Conservation (phyloP, 2,797 vertebrate genomes). For the Brachyrhaphis roseni region DNA sequence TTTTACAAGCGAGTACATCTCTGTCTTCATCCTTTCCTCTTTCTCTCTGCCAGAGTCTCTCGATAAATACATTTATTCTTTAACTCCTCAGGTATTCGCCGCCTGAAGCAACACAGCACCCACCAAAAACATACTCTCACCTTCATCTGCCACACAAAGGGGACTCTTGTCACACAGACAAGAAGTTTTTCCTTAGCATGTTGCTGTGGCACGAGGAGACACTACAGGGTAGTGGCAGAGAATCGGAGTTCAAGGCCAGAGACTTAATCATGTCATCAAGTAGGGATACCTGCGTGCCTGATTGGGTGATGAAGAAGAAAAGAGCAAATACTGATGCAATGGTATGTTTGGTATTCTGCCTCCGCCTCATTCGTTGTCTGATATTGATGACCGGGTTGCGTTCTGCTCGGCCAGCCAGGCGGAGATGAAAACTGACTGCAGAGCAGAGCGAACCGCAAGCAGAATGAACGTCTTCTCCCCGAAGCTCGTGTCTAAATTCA, state of each 20-base stretch:
- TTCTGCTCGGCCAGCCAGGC: constrained; percentile 18
- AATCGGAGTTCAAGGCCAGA: not conserved
- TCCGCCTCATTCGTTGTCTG: not conserved
- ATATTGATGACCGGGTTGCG: constrained; percentile 12
- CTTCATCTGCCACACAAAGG: not conserved
- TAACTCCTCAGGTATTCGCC: constrained; percentile 4
- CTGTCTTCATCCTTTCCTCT: constrained; percentile 15
- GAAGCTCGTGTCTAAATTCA: not conserved
- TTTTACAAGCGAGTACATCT: constrained; percentile 41
- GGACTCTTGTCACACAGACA: not conserved
- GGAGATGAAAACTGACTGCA: constrained; percentile 16
- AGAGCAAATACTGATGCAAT: not conserved
- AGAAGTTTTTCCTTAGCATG: constrained; percentile 12
- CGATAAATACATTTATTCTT: constrained; percentile 23
- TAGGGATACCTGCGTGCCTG: too few relatives aligned
- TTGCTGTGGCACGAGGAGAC: not conserved
- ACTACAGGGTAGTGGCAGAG: not conserved
- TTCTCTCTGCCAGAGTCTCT: constrained; percentile 4
- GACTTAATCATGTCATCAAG: not conserved
- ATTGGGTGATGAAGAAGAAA: not conserved
- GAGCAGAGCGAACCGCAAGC: not conserved
- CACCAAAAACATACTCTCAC: constrained; percentile 9
- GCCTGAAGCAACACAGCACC: constrained; percentile 2
- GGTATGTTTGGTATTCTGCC: constrained; percentile 22
- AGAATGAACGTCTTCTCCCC: not conserved